These are phyloP conservation scores for Resseliella maxima DNA, from an alignment of 2,888 invertebrate genomes.

Conservation along the genomic window DNA sequence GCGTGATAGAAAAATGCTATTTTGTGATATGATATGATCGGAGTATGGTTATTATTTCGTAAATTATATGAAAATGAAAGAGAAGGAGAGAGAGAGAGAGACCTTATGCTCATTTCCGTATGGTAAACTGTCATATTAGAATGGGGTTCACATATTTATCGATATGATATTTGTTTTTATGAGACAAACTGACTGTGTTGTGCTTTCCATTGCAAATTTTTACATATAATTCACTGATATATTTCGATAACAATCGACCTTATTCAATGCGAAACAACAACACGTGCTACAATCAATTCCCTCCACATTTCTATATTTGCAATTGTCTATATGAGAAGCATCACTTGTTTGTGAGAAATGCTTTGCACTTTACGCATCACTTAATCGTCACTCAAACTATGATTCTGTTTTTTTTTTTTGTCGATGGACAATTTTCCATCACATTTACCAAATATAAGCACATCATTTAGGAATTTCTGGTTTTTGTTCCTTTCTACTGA, in stretches of 20 bases:
- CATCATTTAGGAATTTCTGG: not conserved
- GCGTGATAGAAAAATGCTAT: not conserved
- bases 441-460: conserved; percentile 21
- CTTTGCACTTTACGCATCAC: conserved; percentile 6
- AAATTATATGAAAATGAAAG: not conserved
- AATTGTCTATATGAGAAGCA: not conserved
- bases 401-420: not conserved
- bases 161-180: not conserved
- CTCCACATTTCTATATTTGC: not conserved
- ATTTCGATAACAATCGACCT: not conserved
- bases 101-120: not conserved
- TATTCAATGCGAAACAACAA: not conserved
- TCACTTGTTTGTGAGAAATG: not conserved
- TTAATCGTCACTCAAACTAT: not conserved
- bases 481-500: not conserved
- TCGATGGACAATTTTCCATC: not conserved
- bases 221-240: not conserved
- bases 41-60: not conserved
- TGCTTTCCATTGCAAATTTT: too few relatives aligned
- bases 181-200: too few relatives aligned
- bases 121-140: too few relatives aligned
- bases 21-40: not conserved
- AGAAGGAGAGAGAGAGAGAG: too few relatives aligned
- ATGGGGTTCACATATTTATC: too few relatives aligned
- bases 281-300: not conserved